Conservation (phyloP, 2,113 vertebrate species). For the Cynoglossus semilaevis region DNA sequence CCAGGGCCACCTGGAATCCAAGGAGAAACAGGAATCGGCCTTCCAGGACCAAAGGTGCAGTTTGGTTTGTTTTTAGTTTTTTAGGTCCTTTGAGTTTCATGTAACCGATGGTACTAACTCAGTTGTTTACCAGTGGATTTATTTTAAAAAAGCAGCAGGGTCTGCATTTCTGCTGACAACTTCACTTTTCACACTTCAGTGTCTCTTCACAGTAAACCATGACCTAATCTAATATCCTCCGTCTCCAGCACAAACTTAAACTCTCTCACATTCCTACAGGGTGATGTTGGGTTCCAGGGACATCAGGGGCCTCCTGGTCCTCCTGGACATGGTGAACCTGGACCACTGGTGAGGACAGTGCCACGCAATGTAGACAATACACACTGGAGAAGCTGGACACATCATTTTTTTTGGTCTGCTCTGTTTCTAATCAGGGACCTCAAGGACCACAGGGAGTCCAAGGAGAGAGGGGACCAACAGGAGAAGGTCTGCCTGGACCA, state of each 20-base stretch:
- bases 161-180: too few species aligned
- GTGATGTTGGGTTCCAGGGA: slow-evolving; percentile 81
- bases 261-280: slow-evolving; percentile 67
- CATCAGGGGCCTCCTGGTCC: slow-evolving; percentile 80
- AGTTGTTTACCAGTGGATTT: too few species aligned
- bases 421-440: slow-evolving; percentile 76
- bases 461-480: slow-evolving; percentile 83
- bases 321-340: slow-evolving; percentile 82
- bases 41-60: slow-evolving; percentile 85
- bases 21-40: slow-evolving; percentile 86
- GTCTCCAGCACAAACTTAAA: neutral
- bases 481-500: slow-evolving; percentile 85
- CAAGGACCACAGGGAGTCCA: slow-evolving; percentile 85
- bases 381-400: neutral
- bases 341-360: slow-evolving; percentile 76
- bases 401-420: neutral
- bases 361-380: neutral
- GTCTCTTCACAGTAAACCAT: too few species aligned
- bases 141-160: too few species aligned
- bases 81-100: too few species aligned
- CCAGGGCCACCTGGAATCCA: slow-evolving; percentile 84
- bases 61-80: too few species aligned
- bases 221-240: too few species aligned
- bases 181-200: too few species aligned
- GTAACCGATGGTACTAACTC: too few species aligned